phyloP scores from a whole-genome alignment of 2,888 invertebrate species.

The Ecliptopera silaceata region DNA sequence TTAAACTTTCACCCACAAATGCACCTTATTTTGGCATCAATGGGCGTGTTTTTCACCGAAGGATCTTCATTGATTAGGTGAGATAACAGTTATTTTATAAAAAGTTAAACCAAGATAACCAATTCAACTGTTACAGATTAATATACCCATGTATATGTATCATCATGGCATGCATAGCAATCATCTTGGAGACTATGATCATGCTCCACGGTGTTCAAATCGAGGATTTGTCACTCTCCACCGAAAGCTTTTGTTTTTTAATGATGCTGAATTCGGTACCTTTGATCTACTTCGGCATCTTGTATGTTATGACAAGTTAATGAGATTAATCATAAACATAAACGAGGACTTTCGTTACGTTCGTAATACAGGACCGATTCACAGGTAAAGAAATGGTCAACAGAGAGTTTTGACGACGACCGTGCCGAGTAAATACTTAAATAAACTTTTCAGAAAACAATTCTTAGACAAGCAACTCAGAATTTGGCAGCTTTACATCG shows the following conservation, averaged over 20 bases:
- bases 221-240: constrained; percentile 55
- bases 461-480: constrained; percentile 59
- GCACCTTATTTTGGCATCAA: constrained; percentile 44
- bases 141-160: constrained; percentile 48
- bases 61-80: constrained; percentile 55
- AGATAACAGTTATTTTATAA: not conserved
- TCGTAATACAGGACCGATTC: constrained; percentile 46
- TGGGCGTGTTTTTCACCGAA: constrained; percentile 57
- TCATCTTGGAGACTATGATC: constrained; percentile 45
- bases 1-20: constrained; percentile 63
- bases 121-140: constrained; percentile 56
- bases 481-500: constrained; percentile 58
- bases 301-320: constrained; percentile 44
- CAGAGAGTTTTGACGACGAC: not conserved
- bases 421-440: too few relatives aligned
- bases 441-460: constrained; percentile 55
- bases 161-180: constrained; percentile 34
- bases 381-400: constrained; percentile 45
- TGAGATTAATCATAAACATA: constrained; percentile 49
- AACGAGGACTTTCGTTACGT: constrained; percentile 54
- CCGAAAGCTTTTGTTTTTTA: constrained; percentile 61
- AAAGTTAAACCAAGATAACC: too few relatives aligned
- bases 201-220: constrained; percentile 44
- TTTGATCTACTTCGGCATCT: constrained; percentile 42
- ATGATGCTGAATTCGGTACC: constrained; percentile 50